phyloP scores from a whole-genome alignment of 2,888 invertebrate species.

The Chymomyza procnemis region DNA sequence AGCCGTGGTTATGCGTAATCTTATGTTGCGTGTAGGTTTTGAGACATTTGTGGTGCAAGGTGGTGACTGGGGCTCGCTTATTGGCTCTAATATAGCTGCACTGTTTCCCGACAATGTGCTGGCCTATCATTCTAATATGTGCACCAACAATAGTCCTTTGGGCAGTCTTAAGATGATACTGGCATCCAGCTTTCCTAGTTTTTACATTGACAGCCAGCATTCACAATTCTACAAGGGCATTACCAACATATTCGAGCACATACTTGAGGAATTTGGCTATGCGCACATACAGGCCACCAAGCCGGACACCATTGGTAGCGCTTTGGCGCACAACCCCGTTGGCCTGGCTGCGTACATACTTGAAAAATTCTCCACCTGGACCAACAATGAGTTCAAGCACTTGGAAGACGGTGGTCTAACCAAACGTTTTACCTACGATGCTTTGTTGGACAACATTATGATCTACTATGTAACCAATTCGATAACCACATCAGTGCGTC shows the following conservation, averaged over 20 bases:
- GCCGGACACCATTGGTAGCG: constrained; percentile 89
- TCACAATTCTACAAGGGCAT: constrained; percentile 79
- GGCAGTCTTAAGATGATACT: constrained; percentile 77
- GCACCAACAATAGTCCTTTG: constrained; percentile 73
- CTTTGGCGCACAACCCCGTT: constrained; percentile 81
- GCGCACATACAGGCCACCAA: constrained; percentile 91
- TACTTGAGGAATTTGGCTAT: constrained; percentile 81
- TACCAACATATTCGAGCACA: constrained; percentile 37
- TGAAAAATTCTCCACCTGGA: constrained; percentile 90
- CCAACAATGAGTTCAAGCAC: constrained; percentile 79
- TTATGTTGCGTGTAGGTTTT: constrained; percentile 85
- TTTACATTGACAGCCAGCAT: constrained; percentile 80
- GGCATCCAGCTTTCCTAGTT: constrained; percentile 80
- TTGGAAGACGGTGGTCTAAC: constrained; percentile 84
- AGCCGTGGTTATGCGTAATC: constrained; percentile 81
- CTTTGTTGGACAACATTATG: constrained; percentile 86
- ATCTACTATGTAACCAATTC: constrained; percentile 87
- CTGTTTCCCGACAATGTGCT: constrained; percentile 82
- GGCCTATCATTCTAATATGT: constrained; percentile 84
- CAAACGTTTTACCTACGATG: constrained; percentile 80
- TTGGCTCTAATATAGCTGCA: constrained; percentile 82
- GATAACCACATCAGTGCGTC: constrained; percentile 84
- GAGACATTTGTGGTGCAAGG: constrained; percentile 84
- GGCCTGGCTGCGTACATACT: constrained; percentile 93
- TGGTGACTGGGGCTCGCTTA: constrained; percentile 89